Evolutionary conservation across 53 echinoderm and acorn worm species (phyloP).

Genomic region (Holothuria scabra): DNA sequence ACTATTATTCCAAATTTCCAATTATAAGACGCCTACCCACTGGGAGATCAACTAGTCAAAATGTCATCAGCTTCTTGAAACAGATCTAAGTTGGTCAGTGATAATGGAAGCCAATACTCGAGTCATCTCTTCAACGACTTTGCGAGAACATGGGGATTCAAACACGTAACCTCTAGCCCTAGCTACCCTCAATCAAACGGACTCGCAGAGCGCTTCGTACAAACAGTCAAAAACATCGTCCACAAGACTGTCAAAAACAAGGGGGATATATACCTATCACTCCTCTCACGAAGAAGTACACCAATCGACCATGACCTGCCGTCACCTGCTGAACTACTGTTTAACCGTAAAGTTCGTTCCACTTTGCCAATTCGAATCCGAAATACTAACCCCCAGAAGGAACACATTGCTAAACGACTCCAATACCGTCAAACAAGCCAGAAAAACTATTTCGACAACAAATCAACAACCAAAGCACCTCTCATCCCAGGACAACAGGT

Average conservation of each 20-base stretch:
- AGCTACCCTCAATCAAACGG: slow-evolving; percentile 21
- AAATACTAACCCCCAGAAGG: too few relatives aligned
- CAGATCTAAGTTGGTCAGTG: slow-evolving; percentile 57
- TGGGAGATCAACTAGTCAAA: slow-evolving; percentile 32
- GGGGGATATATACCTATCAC: too few relatives aligned
- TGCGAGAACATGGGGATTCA: slow-evolving; percentile 37
- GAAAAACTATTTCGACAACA: background rate
- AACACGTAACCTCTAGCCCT: slow-evolving; percentile 56
- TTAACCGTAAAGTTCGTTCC: background rate
- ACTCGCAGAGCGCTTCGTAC: slow-evolving; percentile 7
- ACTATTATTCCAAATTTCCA: slow-evolving; percentile 20
- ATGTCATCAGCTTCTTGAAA: slow-evolving; percentile 40
- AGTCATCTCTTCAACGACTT: slow-evolving; percentile 29
- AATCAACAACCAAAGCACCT: too few relatives aligned
- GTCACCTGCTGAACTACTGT: slow-evolving; percentile 3
- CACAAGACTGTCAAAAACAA: background rate
- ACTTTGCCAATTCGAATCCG: too few relatives aligned
- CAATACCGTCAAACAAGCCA: background rate
- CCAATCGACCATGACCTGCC: slow-evolving; percentile 4
- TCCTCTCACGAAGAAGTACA: background rate
- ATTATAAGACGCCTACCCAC: slow-evolving; percentile 33
- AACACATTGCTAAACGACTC: too few relatives aligned
- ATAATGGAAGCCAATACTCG: slow-evolving; percentile 53
- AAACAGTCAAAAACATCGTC: slow-evolving; percentile 1
- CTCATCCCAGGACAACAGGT: too few relatives aligned